Conservation (phyloP, 2,797 vertebrate genomes). For the Distichodus sexfasciatus region DNA sequence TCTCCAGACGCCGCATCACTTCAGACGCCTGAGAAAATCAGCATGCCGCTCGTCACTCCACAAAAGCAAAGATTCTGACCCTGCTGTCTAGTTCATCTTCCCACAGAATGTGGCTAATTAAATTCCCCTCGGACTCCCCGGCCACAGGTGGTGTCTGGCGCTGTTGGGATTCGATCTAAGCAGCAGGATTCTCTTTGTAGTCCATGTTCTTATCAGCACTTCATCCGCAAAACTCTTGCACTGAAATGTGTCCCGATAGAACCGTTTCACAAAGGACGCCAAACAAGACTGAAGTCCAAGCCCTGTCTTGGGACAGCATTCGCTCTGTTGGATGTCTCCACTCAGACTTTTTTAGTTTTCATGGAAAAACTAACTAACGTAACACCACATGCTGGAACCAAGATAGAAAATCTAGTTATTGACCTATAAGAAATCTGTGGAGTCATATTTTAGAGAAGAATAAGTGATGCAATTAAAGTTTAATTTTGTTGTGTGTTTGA, state of each 20-base stretch:
- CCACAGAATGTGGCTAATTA: constrained; percentile 25
- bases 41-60: constrained; percentile 5
- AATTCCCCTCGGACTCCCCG: constrained; percentile 1
- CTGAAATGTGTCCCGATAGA: too few species aligned
- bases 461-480: too few species aligned
- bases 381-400: too few species aligned
- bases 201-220: not conserved
- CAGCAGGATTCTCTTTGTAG: not conserved
- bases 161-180: not conserved
- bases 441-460: too few species aligned
- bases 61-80: constrained; percentile 13
- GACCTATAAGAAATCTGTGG: too few species aligned
- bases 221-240: not conserved
- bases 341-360: too few species aligned
- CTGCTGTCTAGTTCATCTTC: not conserved
- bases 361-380: too few species aligned
- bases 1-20: not conserved
- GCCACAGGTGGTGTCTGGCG: not conserved
- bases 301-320: too few species aligned
- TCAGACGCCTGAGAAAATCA: constrained; percentile 4
- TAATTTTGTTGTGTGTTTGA: too few species aligned
- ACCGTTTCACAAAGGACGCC: not conserved
- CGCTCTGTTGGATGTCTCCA: too few species aligned
- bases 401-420: too few species aligned
- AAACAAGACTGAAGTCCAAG: not conserved